Evolutionary conservation across 2,797 vertebrate species (phyloP).

Genomic region (Oreortyx pictus): DNA sequence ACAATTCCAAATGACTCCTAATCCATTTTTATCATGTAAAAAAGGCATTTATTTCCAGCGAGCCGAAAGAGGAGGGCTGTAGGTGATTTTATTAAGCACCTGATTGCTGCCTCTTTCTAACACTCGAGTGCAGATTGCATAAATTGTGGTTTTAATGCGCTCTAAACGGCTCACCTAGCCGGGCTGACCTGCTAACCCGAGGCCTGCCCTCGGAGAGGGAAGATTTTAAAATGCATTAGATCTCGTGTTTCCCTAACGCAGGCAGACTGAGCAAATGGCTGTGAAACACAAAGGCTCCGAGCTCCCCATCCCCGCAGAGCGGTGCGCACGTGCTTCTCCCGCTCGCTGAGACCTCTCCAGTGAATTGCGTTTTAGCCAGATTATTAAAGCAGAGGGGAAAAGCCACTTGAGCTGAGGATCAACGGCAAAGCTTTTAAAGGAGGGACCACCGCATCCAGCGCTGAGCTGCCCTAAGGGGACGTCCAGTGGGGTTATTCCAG

Average conservation of each 20-base stretch:
- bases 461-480: fast-evolving
- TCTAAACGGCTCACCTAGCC: neutral
- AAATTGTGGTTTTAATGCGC: neutral
- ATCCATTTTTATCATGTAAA: constrained; percentile 37
- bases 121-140: neutral
- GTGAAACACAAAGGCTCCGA: neutral
- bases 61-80: constrained; percentile 18
- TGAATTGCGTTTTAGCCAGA: fast-evolving
- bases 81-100: constrained; percentile 59
- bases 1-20: constrained; percentile 14
- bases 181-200: neutral
- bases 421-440: neutral
- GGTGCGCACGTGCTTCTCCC: fast-evolving
- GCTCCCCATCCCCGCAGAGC: fast-evolving
- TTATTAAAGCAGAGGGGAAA: neutral
- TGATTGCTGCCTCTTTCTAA: constrained; percentile 10
- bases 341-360: fast-evolving
- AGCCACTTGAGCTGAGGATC: neutral
- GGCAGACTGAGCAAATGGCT: neutral
- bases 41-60: neutral
- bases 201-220: constrained; percentile 5
- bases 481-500: neutral
- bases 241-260: neutral
- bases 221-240: constrained; percentile 49
- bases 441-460: neutral